Evolutionary conservation across 2,888 invertebrate species (phyloP), one percentile per base, ranked within the genome.

Genomic region (Heliconius erato): DNA sequence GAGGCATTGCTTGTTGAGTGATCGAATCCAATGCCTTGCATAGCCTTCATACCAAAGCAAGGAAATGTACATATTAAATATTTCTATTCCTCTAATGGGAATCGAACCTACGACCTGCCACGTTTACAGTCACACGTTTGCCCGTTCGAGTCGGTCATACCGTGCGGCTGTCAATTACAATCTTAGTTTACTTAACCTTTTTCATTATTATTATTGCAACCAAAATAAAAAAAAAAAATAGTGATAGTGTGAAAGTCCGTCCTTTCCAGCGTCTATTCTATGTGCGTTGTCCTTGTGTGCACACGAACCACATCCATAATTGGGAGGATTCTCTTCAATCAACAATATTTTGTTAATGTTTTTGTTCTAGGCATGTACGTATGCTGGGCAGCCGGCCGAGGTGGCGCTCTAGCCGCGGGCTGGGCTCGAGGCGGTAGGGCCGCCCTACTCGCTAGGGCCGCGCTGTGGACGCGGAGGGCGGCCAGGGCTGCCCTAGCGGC

Each of bases 381-480:
- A 26, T 99, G 99, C 93, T 99, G 99, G 99, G 97, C 99, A 84
- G 94, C 97, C n/a, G 98, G 98, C 0, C 97, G 99, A 63, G 98
- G 98, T 26, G 96, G 98, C 32, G 97, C 98, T 14, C 96, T 99
- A 69, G 97, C 98, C 32, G 97, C 98, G 79, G 98, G 98, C 85
- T 98, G 99, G 98, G 96, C 99, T 87, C 99, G 99, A 0, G 98
- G 98, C 88, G 99, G 99, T 0, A 97, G 98, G 80, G 97, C 97
- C 0, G 98, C 98, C 9, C 97, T 98, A 86, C 91, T 97, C n/a
- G 96, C 97, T 54, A 96, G 98, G 77, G 94, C 98, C 0, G 97
- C 97, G 86, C 97, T 97, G 85, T 98, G 98, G 98, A 96, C 97
- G 23, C 95, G 97, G 0, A 93, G 98, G 88, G 98, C 98, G 0